Evolutionary conservation across 2,113 vertebrate genomes (phyloP).

Genomic region (Catharus minimus): DNA sequence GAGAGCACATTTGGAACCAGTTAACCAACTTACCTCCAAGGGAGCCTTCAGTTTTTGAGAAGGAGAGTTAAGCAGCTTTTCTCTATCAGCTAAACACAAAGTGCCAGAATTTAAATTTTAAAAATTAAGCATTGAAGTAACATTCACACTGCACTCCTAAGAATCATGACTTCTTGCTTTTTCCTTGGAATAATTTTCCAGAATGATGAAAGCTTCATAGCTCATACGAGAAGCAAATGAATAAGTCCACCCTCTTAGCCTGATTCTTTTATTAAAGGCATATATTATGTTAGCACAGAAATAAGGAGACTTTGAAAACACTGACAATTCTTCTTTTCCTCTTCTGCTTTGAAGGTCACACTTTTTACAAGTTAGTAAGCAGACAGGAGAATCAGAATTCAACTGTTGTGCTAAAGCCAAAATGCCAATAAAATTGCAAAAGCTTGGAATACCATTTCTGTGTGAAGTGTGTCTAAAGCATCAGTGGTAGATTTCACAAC

Average conservation of each 20-base stretch:
- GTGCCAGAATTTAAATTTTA: neutral
- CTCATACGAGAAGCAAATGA: neutral
- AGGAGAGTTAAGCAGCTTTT: neutral
- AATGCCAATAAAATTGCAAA: neutral
- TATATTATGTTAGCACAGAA: neutral
- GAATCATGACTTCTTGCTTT: neutral
- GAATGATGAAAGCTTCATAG: neutral
- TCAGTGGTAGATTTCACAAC: neutral
- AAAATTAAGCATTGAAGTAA: neutral
- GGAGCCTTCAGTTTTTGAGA: neutral
- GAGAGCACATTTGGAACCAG: neutral
- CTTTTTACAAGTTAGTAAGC: neutral
- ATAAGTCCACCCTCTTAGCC: neutral
- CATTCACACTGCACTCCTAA: neutral
- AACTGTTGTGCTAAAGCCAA: neutral
- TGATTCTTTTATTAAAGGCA: neutral
- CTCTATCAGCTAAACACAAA: neutral
- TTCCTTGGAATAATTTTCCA: neutral
- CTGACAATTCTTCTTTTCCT: neutral
- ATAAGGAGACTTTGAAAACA: neutral
- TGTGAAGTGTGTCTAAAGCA: neutral
- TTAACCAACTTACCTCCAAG: neutral
- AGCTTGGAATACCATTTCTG: neutral
- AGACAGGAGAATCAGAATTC: neutral
- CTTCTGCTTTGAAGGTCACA: neutral